Evolutionary conservation across 2,888 invertebrate species (phyloP).

Genomic region (Gryllus longicercus): DNA sequence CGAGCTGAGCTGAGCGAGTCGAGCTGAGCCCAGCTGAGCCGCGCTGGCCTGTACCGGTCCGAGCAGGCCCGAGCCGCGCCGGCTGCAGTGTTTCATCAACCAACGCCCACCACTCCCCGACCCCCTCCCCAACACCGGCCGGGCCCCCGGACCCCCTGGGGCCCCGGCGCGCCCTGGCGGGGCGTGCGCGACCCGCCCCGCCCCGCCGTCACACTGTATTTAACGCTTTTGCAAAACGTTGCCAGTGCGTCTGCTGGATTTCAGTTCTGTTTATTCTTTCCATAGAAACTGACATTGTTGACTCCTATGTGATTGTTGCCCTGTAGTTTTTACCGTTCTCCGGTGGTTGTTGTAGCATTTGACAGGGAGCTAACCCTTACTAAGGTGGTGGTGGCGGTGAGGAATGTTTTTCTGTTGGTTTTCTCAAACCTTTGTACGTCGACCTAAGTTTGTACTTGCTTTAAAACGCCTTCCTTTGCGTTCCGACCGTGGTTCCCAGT

Average conservation of each 20-base stretch:
- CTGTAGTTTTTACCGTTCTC: slow-evolving; percentile 37
- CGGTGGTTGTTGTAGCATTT: slow-evolving; percentile 38
- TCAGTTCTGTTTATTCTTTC: slow-evolving; percentile 36
- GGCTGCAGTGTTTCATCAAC: slow-evolving; percentile 23
- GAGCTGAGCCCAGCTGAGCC: slow-evolving; percentile 18
- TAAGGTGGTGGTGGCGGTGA: slow-evolving; percentile 37
- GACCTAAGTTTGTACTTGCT: neutral
- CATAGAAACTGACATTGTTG: slow-evolving; percentile 38
- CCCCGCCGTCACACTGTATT: slow-evolving; percentile 27
- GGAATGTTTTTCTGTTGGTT: slow-evolving; percentile 38
- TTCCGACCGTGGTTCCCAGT: neutral
- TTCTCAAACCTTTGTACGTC: slow-evolving; percentile 21
- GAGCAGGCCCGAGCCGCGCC: slow-evolving; percentile 6
- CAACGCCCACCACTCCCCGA: neutral
- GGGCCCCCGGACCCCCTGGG: slow-evolving; percentile 20
- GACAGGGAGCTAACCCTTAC: slow-evolving; percentile 38
- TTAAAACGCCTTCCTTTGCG: neutral
- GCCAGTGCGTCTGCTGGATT: slow-evolving; percentile 38
- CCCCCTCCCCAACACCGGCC: slow-evolving; percentile 23
- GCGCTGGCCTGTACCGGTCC: slow-evolving; percentile 18
- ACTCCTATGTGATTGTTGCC: slow-evolving; percentile 38
- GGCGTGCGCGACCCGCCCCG: slow-evolving; percentile 11
- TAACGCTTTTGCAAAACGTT: slow-evolving; percentile 35
- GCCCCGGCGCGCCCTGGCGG: slow-evolving; percentile 24
- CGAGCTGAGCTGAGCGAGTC: neutral